Conservation (phyloP, 2,888 invertebrate species). For the Norana najaformis region DNA sequence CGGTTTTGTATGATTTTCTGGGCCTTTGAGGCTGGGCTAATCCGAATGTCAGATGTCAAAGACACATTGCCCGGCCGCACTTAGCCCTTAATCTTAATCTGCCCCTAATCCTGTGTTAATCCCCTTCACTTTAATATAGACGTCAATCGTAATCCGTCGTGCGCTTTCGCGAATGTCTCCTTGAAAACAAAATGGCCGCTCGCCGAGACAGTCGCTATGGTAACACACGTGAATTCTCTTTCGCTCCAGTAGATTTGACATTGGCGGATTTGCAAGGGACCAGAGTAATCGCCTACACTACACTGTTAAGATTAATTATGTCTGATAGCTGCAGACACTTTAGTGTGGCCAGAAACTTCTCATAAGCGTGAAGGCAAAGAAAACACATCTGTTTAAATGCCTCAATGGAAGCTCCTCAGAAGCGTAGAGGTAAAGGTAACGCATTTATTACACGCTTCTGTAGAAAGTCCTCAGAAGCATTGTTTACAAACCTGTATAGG, state of each 20-base stretch:
- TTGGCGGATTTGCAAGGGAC: not conserved
- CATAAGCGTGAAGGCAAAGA: not conserved
- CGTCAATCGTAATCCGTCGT: not conserved
- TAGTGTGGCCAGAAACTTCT: not conserved
- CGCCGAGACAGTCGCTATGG: not conserved
- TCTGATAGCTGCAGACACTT: not conserved
- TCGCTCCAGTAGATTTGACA: not conserved
- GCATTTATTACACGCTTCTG: not conserved
- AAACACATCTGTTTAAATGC: not conserved
- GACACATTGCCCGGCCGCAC: not conserved
- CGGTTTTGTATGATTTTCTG: no score
- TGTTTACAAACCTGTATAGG: not conserved
- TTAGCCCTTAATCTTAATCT: not conserved
- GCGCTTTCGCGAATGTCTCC: not conserved
- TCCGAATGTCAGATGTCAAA: not conserved
- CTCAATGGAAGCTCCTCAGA: not conserved
- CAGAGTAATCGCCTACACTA: not conserved
- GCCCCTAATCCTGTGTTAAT: not conserved
- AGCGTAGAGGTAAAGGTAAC: not conserved
- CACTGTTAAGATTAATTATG: not conserved
- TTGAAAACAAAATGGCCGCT: not conserved
- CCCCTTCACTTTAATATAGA: not conserved
- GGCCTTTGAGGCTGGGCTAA: not conserved
- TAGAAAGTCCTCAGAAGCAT: not conserved
- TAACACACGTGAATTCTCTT: not conserved